These are phyloP conservation scores for Aphelenchoides avenae DNA, from an alignment of 1,140 invertebrate genomes.

Conservation along the genomic window DNA sequence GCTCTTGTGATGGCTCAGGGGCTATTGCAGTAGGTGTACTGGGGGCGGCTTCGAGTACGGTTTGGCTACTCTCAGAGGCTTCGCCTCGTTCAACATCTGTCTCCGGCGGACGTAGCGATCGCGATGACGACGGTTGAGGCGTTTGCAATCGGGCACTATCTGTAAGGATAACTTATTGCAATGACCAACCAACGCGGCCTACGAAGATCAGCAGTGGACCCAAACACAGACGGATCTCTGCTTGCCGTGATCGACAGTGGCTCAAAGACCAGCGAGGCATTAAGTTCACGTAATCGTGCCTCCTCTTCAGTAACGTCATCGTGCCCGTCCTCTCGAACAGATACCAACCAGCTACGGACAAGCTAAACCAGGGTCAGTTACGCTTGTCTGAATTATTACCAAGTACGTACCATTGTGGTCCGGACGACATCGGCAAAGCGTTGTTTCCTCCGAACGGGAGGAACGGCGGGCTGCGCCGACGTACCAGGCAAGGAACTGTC, in stretches of 20 bases:
- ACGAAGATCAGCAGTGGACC: slow-evolving; percentile 3
- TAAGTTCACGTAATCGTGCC: slow-evolving; percentile 13
- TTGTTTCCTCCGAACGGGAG: too few relatives aligned
- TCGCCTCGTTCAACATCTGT: neutral
- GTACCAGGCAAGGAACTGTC: too few relatives aligned
- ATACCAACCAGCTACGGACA: slow-evolving; percentile 1
- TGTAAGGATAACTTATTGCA: too few relatives aligned
- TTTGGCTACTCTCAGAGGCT: neutral
- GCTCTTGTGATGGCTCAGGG: neutral
- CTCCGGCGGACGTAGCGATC: slow-evolving; percentile 1
- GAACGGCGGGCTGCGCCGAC: too few relatives aligned
- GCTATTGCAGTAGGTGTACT: slow-evolving; percentile 2
- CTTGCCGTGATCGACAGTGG: slow-evolving; percentile 16
- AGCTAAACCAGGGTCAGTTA: neutral
- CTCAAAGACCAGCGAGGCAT: slow-evolving; percentile 39
- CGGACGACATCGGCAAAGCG: slow-evolving; percentile 19
- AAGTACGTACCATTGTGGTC: slow-evolving; percentile 26
- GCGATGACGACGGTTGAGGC: slow-evolving; percentile 5
- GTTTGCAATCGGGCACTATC: slow-evolving; percentile 2
- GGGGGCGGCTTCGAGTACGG: too few relatives aligned
- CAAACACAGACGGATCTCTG: slow-evolving; percentile 6
- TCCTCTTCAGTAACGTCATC: neutral
- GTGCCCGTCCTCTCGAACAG: neutral
- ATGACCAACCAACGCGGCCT: neutral
- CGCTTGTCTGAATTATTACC: slow-evolving; percentile 2